Base-by-base conservation (phyloP, 53 echinoderm and acorn worm species). In the Holothuria leucospilota region DNA sequence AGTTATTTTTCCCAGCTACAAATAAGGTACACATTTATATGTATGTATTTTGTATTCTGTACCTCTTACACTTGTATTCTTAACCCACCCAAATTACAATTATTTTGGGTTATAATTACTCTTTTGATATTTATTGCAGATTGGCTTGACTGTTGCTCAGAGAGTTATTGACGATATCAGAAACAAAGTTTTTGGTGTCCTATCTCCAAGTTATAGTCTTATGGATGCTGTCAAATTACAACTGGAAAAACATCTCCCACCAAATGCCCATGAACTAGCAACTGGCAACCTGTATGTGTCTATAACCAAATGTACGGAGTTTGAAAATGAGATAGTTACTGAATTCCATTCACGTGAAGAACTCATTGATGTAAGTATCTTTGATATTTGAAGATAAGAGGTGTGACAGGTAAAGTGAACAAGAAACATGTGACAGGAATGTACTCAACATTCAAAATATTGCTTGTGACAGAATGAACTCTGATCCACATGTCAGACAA, bases 151-250 rank as follows among this genome's bases (percentile, higher is more conserved):
- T 38, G 53, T 94, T 49, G 46, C 86, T 27, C 72, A 85, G 38
- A 83, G 86, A 10, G 69, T 94, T 30, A 86, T 91, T 18, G 71
- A 87, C 30, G 69, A 81, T 4, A 53, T 88, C 77, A 89, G 85
- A 26, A 85, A 82, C 26, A 88, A 89, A 62, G 88, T 91, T 2
- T 71, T 94, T 9, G 94, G 94, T 40, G 86, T 86, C n/a, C 82
- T 94, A 15, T 91, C 91, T 29, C 94, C 94, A 2, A 88, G 91
- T n/a, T 94, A 86, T 78, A 88, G 80, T 58, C 68, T 94, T 71
- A 41, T 82, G 40, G 81, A 74, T 41, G 68, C 78, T 16, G 86
- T 94, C 14, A 52, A 78, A 6, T 20, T 69, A 6, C 71, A 88
- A 64, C 74, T 94, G 14, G 78, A 91, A 71, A 53, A 81, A 51